phyloP scores from a whole-genome alignment of 2,113 vertebrate species.

The Heterotis niloticus region DNA sequence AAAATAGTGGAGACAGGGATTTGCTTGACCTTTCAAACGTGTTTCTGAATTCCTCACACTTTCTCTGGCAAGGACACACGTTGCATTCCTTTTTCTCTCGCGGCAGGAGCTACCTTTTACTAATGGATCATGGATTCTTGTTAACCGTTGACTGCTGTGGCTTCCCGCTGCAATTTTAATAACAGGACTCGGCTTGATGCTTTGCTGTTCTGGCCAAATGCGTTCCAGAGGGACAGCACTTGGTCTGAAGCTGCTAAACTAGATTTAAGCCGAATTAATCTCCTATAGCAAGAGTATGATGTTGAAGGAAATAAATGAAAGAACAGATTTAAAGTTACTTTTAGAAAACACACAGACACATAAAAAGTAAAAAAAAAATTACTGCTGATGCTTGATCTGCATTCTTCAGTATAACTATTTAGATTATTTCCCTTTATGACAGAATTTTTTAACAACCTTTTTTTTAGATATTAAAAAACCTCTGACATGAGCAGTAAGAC shows the following conservation, averaged over 20 bases:
- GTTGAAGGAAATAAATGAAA: background rate
- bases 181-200: background rate
- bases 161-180: conserved; percentile 6
- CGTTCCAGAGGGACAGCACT: background rate
- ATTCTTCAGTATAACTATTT: background rate
- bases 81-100: background rate
- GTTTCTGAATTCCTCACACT: background rate
- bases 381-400: background rate
- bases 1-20: conserved; percentile 2
- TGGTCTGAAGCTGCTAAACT: background rate
- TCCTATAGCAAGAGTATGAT: background rate
- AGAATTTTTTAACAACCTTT: background rate
- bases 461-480: background rate
- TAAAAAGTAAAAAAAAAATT: background rate
- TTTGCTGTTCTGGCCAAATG: background rate
- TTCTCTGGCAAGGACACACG: background rate
- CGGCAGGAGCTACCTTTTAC: conserved; percentile 19
- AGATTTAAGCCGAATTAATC: background rate
- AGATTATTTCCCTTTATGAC: background rate
- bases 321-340: background rate
- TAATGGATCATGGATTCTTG: conserved; percentile 16
- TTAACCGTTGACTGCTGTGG: conserved; percentile 9
- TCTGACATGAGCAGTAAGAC: background rate
- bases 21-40: conserved; percentile 8
- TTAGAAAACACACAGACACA: background rate